These are phyloP conservation scores for Cosmorhoe ocellata DNA, from an alignment of 2,888 invertebrate species.

Conservation along the genomic window DNA sequence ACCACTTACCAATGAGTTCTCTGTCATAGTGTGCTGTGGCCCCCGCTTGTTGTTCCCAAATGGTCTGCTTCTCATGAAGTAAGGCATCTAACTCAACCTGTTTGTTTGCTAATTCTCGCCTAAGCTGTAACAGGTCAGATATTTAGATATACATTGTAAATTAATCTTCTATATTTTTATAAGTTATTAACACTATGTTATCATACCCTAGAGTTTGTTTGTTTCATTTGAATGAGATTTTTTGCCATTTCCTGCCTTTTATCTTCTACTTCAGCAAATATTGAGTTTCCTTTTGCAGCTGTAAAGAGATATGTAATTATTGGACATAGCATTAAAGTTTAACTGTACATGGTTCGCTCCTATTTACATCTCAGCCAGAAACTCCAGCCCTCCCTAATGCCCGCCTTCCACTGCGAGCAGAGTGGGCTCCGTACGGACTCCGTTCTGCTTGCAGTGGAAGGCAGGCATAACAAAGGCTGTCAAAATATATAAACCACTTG, in stretches of 20 bases:
- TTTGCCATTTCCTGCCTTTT: conserved; percentile 85
- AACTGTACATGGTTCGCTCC: too few species aligned
- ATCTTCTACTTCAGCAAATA: conserved; percentile 86
- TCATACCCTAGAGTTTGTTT: conserved; percentile 77
- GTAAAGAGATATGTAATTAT: conserved; percentile 31
- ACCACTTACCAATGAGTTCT: conserved; percentile 65
- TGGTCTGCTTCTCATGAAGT: conserved; percentile 71
- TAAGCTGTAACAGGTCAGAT: conserved; percentile 47
- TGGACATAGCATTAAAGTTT: too few species aligned
- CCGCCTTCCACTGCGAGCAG: too few species aligned
- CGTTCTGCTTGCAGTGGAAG: too few species aligned
- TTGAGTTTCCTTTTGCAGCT: conserved; percentile 85
- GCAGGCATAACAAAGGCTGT: too few species aligned
- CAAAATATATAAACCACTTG: too few species aligned
- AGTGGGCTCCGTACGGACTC: too few species aligned
- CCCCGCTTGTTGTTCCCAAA: conserved; percentile 76
- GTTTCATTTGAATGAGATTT: conserved; percentile 81
- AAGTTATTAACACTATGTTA: background rate
- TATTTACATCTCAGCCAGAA: too few species aligned
- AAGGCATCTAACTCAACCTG: conserved; percentile 71
- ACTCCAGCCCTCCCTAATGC: too few species aligned
- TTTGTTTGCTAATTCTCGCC: conserved; percentile 71
- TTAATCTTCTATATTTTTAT: too few species aligned
- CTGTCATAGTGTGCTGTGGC: conserved; percentile 68
- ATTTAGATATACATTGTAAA: too few species aligned